Evolutionary conservation across 2,113 vertebrate genomes (phyloP).

Genomic region (Oreotrochilus melanogaster): DNA sequence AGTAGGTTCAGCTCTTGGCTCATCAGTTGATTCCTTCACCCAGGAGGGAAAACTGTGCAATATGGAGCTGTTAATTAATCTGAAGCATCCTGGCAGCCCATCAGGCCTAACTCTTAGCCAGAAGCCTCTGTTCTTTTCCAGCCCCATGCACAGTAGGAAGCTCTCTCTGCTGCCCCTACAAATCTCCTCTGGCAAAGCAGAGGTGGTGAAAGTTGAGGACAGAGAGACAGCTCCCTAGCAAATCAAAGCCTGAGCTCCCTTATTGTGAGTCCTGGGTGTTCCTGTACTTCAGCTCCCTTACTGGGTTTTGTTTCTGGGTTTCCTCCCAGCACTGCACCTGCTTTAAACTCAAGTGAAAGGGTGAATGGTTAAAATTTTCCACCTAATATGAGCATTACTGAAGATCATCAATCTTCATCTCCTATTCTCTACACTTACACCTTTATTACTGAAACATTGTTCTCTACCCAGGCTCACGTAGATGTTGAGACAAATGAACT

Average conservation of each 20-base stretch:
- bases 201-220: background rate
- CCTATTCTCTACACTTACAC: background rate
- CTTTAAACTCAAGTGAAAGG: background rate
- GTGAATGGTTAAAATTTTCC: background rate
- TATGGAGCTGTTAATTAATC: background rate
- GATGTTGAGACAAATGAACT: accelerated
- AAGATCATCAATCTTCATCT: background rate
- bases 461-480: background rate
- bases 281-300: background rate
- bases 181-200: background rate
- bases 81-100: background rate
- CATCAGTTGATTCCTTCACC: accelerated
- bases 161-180: background rate
- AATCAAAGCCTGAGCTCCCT: background rate
- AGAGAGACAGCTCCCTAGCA: accelerated
- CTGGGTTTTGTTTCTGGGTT: background rate
- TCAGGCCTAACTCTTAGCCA: accelerated
- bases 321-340: background rate
- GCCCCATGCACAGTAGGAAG: background rate
- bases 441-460: background rate
- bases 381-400: background rate
- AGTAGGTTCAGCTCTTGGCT: background rate
- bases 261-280: accelerated
- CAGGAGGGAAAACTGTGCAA: background rate
- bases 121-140: background rate